phyloP scores from a whole-genome alignment of 30 jellyfish, hydroid and myxozoan species.

The Pseudorhiza aurosa region DNA sequence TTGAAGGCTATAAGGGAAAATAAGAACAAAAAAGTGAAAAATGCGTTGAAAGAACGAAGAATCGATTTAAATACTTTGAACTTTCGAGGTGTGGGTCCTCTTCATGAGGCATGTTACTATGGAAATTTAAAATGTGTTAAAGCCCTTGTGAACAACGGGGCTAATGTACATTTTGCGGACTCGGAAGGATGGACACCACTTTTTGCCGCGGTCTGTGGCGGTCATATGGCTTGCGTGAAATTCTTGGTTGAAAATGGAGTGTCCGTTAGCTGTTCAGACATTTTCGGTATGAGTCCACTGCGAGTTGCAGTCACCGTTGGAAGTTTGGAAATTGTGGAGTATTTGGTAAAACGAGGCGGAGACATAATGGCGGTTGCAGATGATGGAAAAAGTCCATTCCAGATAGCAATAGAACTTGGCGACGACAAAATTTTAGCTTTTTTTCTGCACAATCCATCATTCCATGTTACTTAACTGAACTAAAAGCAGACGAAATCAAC shows the following conservation, averaged over 20 bases:
- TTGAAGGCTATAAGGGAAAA: constrained; percentile 42
- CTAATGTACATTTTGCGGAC: constrained; percentile 66
- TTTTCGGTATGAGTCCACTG: constrained; percentile 62
- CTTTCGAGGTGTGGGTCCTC: constrained; percentile 49
- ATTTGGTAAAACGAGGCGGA: constrained; percentile 66
- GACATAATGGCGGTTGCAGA: constrained; percentile 55
- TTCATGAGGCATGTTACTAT: constrained; percentile 73
- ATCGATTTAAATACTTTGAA: constrained; percentile 29
- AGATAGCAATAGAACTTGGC: constrained; percentile 59
- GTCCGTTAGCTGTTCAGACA: constrained; percentile 29
- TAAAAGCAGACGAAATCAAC: no score
- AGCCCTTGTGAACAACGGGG: constrained; percentile 61
- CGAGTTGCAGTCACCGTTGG: constrained; percentile 61
- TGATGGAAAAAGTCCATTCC: constrained; percentile 72
- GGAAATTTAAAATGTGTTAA: constrained; percentile 63
- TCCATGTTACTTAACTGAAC: constrained; percentile 20
- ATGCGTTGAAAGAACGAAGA: constrained; percentile 28
- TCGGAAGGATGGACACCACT: constrained; percentile 82
- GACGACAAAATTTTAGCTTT: constrained; percentile 56
- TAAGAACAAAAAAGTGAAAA: constrained; percentile 44
- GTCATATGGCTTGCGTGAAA: constrained; percentile 42
- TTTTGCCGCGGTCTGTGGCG: constrained; percentile 87
- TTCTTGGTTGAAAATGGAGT: constrained; percentile 27
- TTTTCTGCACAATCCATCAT: constrained; percentile 55
- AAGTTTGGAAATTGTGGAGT: constrained; percentile 35